Conservation (phyloP, 2,888 invertebrate species). For the Chromoteleia sp. region DNA sequence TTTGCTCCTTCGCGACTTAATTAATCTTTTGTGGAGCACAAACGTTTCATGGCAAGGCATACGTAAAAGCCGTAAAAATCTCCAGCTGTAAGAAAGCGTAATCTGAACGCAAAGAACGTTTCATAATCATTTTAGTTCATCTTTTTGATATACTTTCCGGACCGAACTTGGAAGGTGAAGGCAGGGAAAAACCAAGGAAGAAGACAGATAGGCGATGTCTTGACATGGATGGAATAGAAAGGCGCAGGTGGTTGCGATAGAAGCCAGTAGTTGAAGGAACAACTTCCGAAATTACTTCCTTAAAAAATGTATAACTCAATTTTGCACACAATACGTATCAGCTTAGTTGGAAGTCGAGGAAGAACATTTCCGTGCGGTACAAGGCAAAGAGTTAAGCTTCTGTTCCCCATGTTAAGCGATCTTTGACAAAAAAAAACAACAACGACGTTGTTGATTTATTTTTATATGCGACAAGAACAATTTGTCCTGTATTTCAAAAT, state of each 20-base stretch:
- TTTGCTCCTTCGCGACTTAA: slow-evolving; percentile 54
- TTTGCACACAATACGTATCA: slow-evolving; percentile 64
- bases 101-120: slow-evolving; percentile 56
- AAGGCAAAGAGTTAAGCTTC: slow-evolving; percentile 33
- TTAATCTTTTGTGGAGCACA: slow-evolving; percentile 62
- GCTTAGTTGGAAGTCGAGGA: slow-evolving; percentile 33
- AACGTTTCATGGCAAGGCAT: slow-evolving; percentile 55
- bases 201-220: slow-evolving; percentile 56
- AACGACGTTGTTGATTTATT: too few species aligned
- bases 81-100: slow-evolving; percentile 43
- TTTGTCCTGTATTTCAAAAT: slow-evolving; percentile 6
- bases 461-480: slow-evolving; percentile 23
- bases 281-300: slow-evolving; percentile 71
- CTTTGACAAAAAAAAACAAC: not conserved
- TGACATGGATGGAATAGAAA: slow-evolving; percentile 45
- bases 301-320: slow-evolving; percentile 73
- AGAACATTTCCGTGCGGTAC: slow-evolving; percentile 29
- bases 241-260: slow-evolving; percentile 52
- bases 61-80: slow-evolving; percentile 51
- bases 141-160: slow-evolving; percentile 58
- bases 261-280: slow-evolving; percentile 49
- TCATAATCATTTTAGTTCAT: slow-evolving; percentile 66
- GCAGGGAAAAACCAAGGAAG: slow-evolving; percentile 23
- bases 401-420: slow-evolving; percentile 25
- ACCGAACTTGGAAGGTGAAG: slow-evolving; percentile 52